Percentiles rank a stretch among this genome's conserved stretches.
phyloP scores from a whole-genome alignment of 1,140 invertebrate species.

The Paraescarpia echinospica region DNA sequence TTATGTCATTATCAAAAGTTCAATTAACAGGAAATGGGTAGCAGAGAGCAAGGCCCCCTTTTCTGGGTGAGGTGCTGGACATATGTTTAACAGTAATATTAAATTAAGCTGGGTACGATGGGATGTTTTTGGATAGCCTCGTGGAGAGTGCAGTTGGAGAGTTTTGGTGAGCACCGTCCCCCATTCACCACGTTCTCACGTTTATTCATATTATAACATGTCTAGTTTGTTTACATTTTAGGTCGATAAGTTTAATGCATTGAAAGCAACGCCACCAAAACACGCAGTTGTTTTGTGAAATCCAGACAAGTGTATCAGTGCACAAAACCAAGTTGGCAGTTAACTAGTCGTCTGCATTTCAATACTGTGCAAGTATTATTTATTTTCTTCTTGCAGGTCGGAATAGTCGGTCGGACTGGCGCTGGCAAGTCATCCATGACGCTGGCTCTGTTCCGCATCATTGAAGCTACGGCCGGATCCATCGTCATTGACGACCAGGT shows the following conservation, averaged over 20 bases:
- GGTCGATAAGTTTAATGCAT: background rate
- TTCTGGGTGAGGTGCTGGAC: no score
- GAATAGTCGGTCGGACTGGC: conserved; percentile 80
- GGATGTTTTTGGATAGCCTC: no score
- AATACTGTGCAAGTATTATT: background rate
- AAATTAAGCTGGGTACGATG: no score
- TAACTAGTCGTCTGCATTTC: background rate
- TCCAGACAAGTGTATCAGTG: background rate
- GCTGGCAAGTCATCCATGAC: conserved; percentile 90
- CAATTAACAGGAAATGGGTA: no score
- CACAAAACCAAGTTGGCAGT: background rate
- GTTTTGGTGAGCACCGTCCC: no score
- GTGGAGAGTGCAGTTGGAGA: no score
- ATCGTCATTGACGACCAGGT: conserved; percentile 73
- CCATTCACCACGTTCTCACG: no score
- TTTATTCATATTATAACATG: no score
- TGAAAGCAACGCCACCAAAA: background rate
- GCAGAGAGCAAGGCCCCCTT: no score
- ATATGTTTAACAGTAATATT: no score
- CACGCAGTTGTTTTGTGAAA: background rate
- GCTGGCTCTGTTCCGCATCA: conserved; percentile 62
- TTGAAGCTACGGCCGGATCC: conserved; percentile 58
- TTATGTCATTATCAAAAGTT: no score
- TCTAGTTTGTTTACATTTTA: background rate
- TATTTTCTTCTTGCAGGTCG: conserved; percentile 59